Evolutionary conservation across 2,888 invertebrate species (phyloP).

Genomic region (Matsumyia berberina): DNA sequence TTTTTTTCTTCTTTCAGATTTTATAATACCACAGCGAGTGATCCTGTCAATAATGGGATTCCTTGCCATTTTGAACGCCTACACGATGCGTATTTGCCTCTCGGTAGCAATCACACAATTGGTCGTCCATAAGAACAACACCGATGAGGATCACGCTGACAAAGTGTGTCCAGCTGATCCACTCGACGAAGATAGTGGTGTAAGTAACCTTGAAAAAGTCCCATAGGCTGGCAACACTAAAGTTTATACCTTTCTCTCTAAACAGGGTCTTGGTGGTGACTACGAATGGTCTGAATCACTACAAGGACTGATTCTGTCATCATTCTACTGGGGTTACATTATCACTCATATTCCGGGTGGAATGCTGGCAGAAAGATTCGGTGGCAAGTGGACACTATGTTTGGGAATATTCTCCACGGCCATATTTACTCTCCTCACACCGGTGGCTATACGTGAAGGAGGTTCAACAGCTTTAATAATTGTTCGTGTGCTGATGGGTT

Average conservation of each 20-base stretch:
- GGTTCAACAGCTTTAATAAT: conserved; percentile 89
- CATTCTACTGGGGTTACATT: conserved; percentile 95
- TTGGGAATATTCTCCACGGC: conserved; percentile 93
- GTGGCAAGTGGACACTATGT: conserved; percentile 93
- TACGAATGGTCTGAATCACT: conserved; percentile 88
- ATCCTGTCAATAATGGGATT: conserved; percentile 90
- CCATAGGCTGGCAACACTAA: not conserved
- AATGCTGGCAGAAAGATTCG: conserved; percentile 91
- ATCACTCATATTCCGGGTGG: conserved; percentile 93
- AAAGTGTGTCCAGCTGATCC: conserved; percentile 80
- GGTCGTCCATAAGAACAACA: conserved; percentile 84
- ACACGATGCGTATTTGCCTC: conserved; percentile 90
- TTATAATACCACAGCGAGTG: conserved; percentile 86
- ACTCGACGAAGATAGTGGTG: conserved; percentile 69
- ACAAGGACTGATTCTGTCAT: conserved; percentile 91
- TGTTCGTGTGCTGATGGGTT: conserved; percentile 91
- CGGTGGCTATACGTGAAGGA: conserved; percentile 88
- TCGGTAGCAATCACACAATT: conserved; percentile 90
- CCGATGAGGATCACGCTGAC: conserved; percentile 69
- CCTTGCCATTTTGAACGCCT: conserved; percentile 89
- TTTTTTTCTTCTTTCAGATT: conserved; percentile 78
- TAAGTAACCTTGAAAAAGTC: conserved; percentile 45
- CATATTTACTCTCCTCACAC: conserved; percentile 92
- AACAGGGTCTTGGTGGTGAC: conserved; percentile 76
- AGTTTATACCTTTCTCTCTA: not conserved